phyloP scores from a whole-genome alignment of 1,140 invertebrate species.

The Neuroterus valhalla region DNA sequence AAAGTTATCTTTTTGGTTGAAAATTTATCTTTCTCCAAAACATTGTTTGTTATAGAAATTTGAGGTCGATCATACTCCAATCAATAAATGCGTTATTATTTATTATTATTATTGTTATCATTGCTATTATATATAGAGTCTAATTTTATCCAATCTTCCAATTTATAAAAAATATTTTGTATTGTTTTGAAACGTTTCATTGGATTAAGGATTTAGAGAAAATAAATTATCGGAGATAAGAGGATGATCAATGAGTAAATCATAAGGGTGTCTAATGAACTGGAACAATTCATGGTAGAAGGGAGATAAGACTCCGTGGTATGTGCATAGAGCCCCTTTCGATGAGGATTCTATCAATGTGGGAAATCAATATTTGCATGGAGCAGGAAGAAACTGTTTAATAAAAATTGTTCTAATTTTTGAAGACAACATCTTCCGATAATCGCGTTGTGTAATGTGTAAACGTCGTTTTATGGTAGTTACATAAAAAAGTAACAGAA shows the following conservation, averaged over 20 bases:
- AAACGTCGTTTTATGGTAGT: too few species aligned
- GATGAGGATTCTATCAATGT: constrained; percentile 32
- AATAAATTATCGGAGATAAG: neutral
- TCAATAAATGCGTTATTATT: too few species aligned
- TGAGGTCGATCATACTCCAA: too few species aligned
- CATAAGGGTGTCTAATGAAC: neutral
- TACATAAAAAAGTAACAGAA: too few species aligned
- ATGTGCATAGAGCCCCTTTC: neutral
- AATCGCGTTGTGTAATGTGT: too few species aligned
- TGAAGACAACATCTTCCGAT: neutral
- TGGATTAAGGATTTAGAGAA: neutral
- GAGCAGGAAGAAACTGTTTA: neutral
- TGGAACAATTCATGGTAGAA: neutral
- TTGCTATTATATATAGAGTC: too few species aligned
- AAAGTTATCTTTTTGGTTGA: too few species aligned
- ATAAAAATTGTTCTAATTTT: neutral
- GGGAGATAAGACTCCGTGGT: neutral
- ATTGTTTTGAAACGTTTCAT: neutral
- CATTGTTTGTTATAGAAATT: too few species aligned
- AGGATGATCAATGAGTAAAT: neutral
- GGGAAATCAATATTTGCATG: constrained; percentile 35
- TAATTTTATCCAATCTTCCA: too few species aligned
- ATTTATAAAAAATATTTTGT: too few species aligned
- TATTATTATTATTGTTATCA: too few species aligned
- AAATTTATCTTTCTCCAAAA: too few species aligned